Evolutionary conservation across 1,140 invertebrate genomes (phyloP), one percentile per base, ranked within the genome.

Genomic region (Harpegnathos saltator): DNA sequence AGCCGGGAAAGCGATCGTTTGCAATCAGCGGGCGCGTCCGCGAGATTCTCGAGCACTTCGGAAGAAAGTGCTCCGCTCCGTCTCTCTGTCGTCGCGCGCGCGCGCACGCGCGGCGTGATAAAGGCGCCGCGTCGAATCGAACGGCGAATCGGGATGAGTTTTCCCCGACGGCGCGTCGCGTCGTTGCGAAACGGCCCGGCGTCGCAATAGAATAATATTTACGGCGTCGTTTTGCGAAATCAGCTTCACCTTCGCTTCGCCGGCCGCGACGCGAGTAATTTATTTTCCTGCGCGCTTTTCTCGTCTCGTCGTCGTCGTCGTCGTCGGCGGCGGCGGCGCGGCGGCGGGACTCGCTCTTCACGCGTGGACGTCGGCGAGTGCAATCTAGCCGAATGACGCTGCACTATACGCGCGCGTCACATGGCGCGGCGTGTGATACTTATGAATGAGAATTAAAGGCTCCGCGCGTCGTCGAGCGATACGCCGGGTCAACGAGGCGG

Each of bases 381-480:
- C 62, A 74, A 58, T 82, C 73, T 75, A 65, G 38, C 68, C 84
- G 87, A 73, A 88, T 88, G 87, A 88, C 81, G 69, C 82, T 89
- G 78, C 86, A 85, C 50, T 59, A 74, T 74, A 82, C 80, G 66
- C 80, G 44, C 19, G 80, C 33, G 82, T 58, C 78, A 82, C 78
- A 82, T 82, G 78, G 69, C 12, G 71, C 26, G 29, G 59, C 75
- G 78, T 73, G 68, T 62, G 75, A 82, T 62, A 74, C 63, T 84
- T 59, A 73, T 84, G 85, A 86, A 85, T 86, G 85, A 85, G 73
- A 80, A 84, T 86, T 80, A 78, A 84, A 85, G 48, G 58, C 54
- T 69, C 24, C 54, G 50, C 54, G 50, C 44, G 24, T 26, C 52
- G 84, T 59, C 61, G 38, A 74, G 22, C 58, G 78, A 73, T 62